Evolutionary conservation across 2,113 vertebrate species (phyloP), one percentile per base, ranked within the genome.

Genomic region (Paralichthys olivaceus): DNA sequence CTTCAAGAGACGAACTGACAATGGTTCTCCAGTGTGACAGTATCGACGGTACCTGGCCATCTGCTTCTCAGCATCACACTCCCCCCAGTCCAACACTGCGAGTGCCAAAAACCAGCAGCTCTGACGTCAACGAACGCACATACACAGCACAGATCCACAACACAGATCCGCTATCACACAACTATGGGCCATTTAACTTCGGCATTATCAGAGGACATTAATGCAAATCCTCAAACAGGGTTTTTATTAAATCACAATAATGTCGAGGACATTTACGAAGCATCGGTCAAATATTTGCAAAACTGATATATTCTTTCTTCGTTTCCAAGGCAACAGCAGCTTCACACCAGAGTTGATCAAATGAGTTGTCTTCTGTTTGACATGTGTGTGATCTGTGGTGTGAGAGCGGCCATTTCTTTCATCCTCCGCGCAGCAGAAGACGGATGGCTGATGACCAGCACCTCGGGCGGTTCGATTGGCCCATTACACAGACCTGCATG

Each of bases 21-120:
- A 79, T 60, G 81, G 58, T 49, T 19, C 69, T 90, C 73, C 73
- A 40, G 77, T 61, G 69, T 72, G 85, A 80, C 75, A 80, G 80
- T 29, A 64, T 75, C 72, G 64, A 76, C 84, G 54, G 69, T 79
- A 89, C 86, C 86, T 79, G 84, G 72, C 94, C 93, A 94, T 94
- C 93, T 94, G 93, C 84, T 92, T 84, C 92, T 55, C 92, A 92
- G 92, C 90, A 86, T 85, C 89, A 88, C 85, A 75, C 86, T 80
- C 67, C 75, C 75, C 20, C 43, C 62, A 78, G 60, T 83, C 78
- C 81, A 86, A 75, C 81, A 68, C 58, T 22, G 29, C 9, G 9
- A 32, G 49, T 55, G 91, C 93, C 91, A 94, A 86, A 71, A 87
- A 56, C 77, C 81, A 51, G 72, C 91, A 75, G 81, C 84, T 88